Percentiles rank a stretch among this genome's conserved stretches.
These are phyloP conservation scores for Nasonovia ribisnigri DNA, from an alignment of 2,888 invertebrate genomes.

Conservation along the genomic window DNA sequence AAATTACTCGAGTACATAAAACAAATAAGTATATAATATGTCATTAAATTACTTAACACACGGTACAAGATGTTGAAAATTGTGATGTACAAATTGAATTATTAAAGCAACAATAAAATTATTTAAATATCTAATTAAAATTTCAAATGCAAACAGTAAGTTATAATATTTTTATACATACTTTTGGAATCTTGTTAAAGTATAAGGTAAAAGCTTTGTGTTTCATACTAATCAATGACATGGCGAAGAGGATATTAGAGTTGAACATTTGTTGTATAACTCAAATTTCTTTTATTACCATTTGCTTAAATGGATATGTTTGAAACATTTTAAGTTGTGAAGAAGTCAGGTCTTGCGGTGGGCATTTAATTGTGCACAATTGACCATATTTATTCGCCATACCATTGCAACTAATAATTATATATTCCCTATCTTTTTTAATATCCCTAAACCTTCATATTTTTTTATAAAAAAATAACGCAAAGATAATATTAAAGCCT, in stretches of 20 bases:
- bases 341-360: background rate
- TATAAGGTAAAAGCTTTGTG: constrained; percentile 28
- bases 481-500: constrained; percentile 55
- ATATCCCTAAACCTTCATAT: background rate
- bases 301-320: background rate
- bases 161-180: background rate
- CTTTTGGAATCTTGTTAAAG: constrained; percentile 37
- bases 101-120: background rate
- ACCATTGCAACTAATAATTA: background rate
- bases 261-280: background rate
- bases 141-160: constrained; percentile 34
- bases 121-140: background rate
- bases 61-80: background rate
- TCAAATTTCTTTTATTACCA: background rate
- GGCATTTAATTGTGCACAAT: background rate
- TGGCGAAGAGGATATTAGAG: background rate
- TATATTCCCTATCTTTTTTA: constrained; percentile 2
- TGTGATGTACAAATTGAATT: background rate
- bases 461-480: constrained; percentile 12
- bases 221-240: background rate
- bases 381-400: background rate
- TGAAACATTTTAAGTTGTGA: background rate
- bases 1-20: background rate
- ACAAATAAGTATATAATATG: background rate
- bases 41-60: background rate